These are phyloP conservation scores for Sitophilus oryzae DNA, from an alignment of 1,140 invertebrate species.

Conservation along the genomic window DNA sequence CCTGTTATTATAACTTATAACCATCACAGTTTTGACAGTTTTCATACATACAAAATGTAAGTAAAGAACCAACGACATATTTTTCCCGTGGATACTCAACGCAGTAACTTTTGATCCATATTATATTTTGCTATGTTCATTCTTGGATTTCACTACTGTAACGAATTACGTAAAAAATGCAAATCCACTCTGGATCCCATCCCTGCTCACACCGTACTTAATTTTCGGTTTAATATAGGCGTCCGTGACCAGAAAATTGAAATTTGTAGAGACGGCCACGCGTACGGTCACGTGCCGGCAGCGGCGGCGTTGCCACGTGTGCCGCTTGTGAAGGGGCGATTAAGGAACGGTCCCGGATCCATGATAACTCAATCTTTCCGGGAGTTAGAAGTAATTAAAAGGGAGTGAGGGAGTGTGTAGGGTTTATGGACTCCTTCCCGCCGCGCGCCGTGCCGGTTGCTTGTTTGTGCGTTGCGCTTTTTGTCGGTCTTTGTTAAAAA, in stretches of 20 bases:
- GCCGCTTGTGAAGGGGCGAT: not conserved
- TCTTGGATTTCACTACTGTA: not conserved
- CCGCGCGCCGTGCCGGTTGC: too few species aligned
- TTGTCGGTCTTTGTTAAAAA: too few species aligned
- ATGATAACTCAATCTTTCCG: not conserved
- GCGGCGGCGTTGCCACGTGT: not conserved
- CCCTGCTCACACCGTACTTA: not conserved
- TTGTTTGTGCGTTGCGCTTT: too few species aligned
- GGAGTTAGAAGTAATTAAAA: not conserved
- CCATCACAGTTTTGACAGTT: too few species aligned
- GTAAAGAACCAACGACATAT: too few species aligned
- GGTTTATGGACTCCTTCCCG: too few species aligned
- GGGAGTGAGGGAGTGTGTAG: not conserved
- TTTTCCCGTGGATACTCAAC: too few species aligned
- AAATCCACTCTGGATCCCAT: not conserved
- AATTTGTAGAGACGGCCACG: not conserved
- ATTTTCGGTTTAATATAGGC: not conserved
- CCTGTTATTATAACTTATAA: too few species aligned
- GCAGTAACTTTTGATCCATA: too few species aligned
- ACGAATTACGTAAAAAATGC: not conserved
- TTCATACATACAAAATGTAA: too few species aligned
- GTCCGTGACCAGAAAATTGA: not conserved
- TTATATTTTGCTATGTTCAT: too few species aligned
- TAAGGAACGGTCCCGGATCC: not conserved
- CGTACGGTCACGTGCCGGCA: not conserved